Percentiles rank a stretch among this genome's conserved stretches.
Conservation (phyloP, 2,113 vertebrate genomes). For the Sapajus apella region DNA sequence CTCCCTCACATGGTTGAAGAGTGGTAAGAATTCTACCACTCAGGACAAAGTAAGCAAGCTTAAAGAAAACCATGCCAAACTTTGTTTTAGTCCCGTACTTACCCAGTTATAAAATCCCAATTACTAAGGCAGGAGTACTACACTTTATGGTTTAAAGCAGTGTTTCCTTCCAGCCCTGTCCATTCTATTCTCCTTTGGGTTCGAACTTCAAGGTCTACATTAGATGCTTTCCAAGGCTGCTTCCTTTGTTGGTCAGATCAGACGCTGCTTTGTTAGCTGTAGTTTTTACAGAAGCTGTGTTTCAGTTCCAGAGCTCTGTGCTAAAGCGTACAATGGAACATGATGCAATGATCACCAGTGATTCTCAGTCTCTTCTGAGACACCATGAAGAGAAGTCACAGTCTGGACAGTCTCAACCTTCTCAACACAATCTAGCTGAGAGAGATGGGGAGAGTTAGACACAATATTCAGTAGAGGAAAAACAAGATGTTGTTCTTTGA, state of each 20-base stretch:
- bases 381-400: background rate
- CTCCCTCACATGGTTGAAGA: background rate
- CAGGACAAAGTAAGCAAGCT: background rate
- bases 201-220: background rate
- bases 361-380: background rate
- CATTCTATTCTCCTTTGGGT: background rate
- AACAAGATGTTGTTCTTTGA: background rate
- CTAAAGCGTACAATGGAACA: background rate
- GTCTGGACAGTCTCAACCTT: background rate
- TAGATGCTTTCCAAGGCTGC: background rate
- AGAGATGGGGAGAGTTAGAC: background rate
- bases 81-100: background rate
- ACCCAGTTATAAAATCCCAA: background rate
- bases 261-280: background rate
- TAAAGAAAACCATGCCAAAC: background rate
- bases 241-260: background rate
- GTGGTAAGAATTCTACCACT: background rate
- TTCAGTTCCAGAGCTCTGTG: background rate
- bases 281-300: background rate
- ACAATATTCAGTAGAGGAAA: background rate
- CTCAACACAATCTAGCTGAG: background rate
- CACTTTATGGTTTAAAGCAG: background rate
- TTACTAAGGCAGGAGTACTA: background rate
- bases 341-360: slow-evolving; percentile 7
- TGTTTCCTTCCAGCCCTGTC: background rate